Base-by-base conservation (phyloP, 1,140 invertebrate genomes). In the Neodiprion virginianus region DNA sequence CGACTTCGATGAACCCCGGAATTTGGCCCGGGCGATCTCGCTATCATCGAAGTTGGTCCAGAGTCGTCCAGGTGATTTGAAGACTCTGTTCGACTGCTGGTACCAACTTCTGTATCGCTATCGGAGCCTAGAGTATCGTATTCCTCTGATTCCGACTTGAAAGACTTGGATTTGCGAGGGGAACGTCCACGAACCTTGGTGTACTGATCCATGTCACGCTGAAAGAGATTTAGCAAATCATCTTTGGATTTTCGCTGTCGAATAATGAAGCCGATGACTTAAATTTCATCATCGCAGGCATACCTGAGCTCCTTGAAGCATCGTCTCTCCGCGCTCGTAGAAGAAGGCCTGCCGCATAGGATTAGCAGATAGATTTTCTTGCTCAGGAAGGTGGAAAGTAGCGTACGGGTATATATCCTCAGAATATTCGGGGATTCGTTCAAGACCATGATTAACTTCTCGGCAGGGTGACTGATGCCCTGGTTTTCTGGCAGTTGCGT, bases 341-440 rank as follows among this genome's bases (percentile, higher is more conserved):
- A 88, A 85, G 72, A 86, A 88, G 14, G 85, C 84, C 73, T 88
- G 79, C 75, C 85, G 75, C 73, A 86, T 81, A 66, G 86, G 81
- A 78, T 88, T 83, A 23, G 81, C 85, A 21, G 85, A 86, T 48
- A 87, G 82, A 79, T 90, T 90, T 82, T 91, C 89, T 82, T 90
- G 89, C 81, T 91, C 89, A 74, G 90, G 88, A 78, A 92, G 88
- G 86, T 92, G 90, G 84, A 92, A 92, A 74, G 91, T 92, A 71
- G 91, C 91, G 83, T 92, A 92, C 40, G 91, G 91, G 85, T 92
- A 92, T 82, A 92, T 91, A 78, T 92, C 91, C 85, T 92, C 91
- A 61, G 90, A 90, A 85, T 90, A 91, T 82, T 91, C 90, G 78
- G 90, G 90, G 81, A 91, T 90, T 72, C 90, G 86, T 81, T 91